Conservation (phyloP, 92 coral and sea anemone genomes). For the Palythoa caribaeorum region DNA sequence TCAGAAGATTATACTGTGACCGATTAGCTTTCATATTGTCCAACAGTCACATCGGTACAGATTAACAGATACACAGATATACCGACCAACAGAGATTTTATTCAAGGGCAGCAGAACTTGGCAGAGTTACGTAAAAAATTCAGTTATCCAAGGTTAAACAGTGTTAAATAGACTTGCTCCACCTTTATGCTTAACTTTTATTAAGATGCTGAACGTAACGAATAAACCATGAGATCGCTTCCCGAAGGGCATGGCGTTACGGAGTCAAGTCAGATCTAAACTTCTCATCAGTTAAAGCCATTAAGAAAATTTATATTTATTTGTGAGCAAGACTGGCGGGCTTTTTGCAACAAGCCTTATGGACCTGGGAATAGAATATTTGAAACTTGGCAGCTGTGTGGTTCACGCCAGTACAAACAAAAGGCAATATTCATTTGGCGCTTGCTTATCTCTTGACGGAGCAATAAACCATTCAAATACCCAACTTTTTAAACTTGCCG, state of each 20-base stretch:
- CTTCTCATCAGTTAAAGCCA: not conserved
- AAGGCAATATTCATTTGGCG: not conserved
- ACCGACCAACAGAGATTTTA: not conserved
- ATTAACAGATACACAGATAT: not conserved
- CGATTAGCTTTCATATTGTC: no score
- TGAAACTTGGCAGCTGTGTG: not conserved
- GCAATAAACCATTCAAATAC: not conserved
- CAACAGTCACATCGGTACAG: no score
- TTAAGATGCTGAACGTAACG: not conserved
- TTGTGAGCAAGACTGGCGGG: not conserved
- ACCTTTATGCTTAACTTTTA: not conserved
- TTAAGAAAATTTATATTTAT: not conserved
- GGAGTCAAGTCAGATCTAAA: not conserved
- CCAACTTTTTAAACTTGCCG: not conserved
- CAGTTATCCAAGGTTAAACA: not conserved
- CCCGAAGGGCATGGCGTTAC: not conserved
- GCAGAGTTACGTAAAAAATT: not conserved
- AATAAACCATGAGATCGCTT: not conserved
- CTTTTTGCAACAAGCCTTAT: not conserved
- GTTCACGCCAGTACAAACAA: not conserved
- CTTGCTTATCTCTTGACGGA: conserved; percentile 7
- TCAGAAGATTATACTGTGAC: no score
- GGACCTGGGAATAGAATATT: not conserved
- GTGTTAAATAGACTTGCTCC: not conserved
- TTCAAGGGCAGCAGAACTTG: not conserved